Conservation (phyloP, 2,797 vertebrate species). For the Zenarchopterus dispar region DNA sequence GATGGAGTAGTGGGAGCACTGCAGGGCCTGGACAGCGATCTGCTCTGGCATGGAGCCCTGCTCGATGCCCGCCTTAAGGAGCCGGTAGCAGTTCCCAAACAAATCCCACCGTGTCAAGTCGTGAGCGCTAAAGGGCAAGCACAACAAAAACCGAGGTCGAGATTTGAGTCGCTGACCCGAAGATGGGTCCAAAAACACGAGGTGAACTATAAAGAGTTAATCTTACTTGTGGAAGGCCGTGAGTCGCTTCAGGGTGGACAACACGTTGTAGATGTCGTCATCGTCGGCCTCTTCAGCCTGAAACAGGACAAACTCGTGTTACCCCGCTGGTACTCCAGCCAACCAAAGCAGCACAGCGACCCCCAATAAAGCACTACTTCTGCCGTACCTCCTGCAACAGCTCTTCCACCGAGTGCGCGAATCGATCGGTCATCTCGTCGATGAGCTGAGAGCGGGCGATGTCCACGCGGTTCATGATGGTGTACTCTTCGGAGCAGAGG, state of each 20-base stretch:
- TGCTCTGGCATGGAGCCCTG: conserved; percentile 99
- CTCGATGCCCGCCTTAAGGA: conserved; percentile 97
- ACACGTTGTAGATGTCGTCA: conserved; percentile 97
- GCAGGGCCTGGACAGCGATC: conserved; percentile 98
- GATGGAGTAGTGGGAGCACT: conserved; percentile 99
- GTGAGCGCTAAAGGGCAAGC: conserved; percentile 85
- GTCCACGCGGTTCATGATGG: conserved; percentile 98
- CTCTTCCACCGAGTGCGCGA: conserved; percentile 95
- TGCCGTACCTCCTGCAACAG: conserved; percentile 92
- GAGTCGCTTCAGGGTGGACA: conserved; percentile 95
- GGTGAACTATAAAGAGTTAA: too few relatives aligned
- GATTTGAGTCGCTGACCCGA: not conserved
- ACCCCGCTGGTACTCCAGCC: not conserved
- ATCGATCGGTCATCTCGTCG: conserved; percentile 96
- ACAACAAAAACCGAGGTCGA: too few relatives aligned
- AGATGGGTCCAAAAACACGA: too few relatives aligned
- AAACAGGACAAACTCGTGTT: conserved; percentile 35
- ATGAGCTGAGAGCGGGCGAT: conserved; percentile 97
- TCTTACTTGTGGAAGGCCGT: conserved; percentile 98
- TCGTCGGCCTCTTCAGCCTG: conserved; percentile 98
- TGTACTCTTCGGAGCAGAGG: conserved; percentile 98
- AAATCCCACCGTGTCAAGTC: conserved; percentile 99
- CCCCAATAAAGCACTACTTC: not conserved
- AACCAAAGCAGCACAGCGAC: too few relatives aligned
- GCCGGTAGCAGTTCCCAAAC: conserved; percentile 97